Percentiles rank a stretch among this genome's conserved stretches.
phyloP scores from a whole-genome alignment of 2,888 invertebrate species.

The Drosophila longiperda region DNA sequence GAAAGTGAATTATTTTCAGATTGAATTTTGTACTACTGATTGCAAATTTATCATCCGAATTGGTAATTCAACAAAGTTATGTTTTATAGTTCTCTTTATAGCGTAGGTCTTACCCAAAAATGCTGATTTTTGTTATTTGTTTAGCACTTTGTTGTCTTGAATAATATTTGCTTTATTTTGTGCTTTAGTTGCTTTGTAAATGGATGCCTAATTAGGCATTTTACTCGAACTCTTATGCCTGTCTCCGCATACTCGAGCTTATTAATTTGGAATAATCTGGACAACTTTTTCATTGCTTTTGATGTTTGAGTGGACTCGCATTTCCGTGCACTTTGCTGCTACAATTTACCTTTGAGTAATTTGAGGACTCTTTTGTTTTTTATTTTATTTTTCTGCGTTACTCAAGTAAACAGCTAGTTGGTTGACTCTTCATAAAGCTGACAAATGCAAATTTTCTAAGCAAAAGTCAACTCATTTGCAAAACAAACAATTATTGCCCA shows the following conservation, averaged over 20 bases:
- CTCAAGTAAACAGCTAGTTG: conserved; percentile 40
- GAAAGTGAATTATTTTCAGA: background rate
- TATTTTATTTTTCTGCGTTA: background rate
- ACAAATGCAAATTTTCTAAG: conserved; percentile 48
- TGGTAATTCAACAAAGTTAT: background rate
- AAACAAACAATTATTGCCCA: conserved; percentile 43
- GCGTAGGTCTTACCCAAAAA: background rate
- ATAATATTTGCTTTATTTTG: conserved; percentile 2
- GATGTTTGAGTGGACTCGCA: conserved; percentile 36
- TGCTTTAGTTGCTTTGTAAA: background rate
- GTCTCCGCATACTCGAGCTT: conserved; percentile 21
- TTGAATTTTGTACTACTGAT: background rate
- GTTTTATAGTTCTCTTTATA: background rate
- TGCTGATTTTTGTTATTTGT: background rate
- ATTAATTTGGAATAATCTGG: conserved; percentile 27
- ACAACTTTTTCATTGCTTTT: conserved; percentile 39
- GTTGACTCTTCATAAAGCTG: conserved; percentile 39
- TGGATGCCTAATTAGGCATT: conserved; percentile 32
- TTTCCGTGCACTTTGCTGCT: conserved; percentile 26
- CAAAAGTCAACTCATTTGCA: conserved; percentile 41
- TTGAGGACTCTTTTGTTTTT: conserved; percentile 17
- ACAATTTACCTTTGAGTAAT: conserved; percentile 37
- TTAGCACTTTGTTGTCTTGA: background rate
- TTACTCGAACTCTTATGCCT: background rate
- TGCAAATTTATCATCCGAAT: background rate